Conservation (phyloP, 2,797 vertebrate genomes). For the Hippopotamyrus pictus region DNA sequence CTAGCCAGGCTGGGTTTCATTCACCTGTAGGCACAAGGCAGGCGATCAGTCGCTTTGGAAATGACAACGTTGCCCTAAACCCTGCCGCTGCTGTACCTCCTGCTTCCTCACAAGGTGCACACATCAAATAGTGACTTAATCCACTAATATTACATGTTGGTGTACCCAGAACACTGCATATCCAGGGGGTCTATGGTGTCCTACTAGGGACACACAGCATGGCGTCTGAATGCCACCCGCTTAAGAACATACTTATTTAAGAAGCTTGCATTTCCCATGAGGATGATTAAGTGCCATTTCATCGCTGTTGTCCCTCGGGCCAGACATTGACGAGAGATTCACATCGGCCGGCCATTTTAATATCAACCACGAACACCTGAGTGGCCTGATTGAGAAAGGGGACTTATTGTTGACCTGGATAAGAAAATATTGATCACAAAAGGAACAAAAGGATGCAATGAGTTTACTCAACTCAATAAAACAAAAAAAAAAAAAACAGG, state of each 20-base stretch:
- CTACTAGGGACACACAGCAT: neutral
- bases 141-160: neutral
- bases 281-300: constrained; percentile 73
- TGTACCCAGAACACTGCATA: neutral
- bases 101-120: neutral
- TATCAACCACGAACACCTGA: constrained; percentile 26
- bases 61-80: neutral
- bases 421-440: constrained; percentile 58
- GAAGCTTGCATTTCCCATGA: constrained; percentile 69
- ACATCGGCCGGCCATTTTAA: constrained; percentile 62
- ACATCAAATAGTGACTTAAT: neutral
- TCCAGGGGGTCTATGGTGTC: neutral
- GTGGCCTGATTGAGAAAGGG: neutral
- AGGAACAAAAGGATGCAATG: constrained; percentile 35
- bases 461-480: neutral
- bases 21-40: neutral
- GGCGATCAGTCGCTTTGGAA: neutral
- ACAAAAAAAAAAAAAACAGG: constrained; percentile 2
- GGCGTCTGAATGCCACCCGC: neutral
- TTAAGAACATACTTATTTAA: constrained; percentile 39
- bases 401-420: constrained; percentile 55
- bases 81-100: neutral
- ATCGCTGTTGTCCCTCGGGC: constrained; percentile 63
- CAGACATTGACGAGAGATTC: constrained; percentile 64
- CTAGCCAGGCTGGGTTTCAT: neutral